phyloP scores from a whole-genome alignment of 2,888 invertebrate genomes.

The Tillus elongatus region DNA sequence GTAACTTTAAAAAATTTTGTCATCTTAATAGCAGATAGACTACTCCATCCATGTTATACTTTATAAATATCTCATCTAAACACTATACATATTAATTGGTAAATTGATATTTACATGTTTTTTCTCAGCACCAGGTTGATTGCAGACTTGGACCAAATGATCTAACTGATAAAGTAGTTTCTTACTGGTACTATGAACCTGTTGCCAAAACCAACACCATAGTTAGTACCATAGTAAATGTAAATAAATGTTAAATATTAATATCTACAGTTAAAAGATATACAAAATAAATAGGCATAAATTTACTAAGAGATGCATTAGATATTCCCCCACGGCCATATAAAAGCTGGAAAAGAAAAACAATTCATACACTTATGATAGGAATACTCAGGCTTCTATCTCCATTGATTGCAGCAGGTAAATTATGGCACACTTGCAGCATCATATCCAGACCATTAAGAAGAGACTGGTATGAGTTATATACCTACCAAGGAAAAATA shows the following conservation, averaged over 20 bases:
- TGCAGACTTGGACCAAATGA: conserved; percentile 92
- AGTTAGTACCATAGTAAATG: conserved; percentile 20
- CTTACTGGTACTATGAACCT: conserved; percentile 94
- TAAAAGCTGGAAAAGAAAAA: too few species aligned
- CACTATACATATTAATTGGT: too few species aligned
- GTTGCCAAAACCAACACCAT: conserved; percentile 40
- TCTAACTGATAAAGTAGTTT: conserved; percentile 91
- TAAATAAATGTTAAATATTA: too few species aligned
- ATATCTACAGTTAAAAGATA: too few species aligned
- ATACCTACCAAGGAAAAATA: too few species aligned
- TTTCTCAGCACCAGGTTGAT: conserved; percentile 75
- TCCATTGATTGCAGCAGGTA: conserved; percentile 33
- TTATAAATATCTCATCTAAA: too few species aligned
- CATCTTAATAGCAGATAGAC: too few species aligned
- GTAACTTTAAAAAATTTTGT: too few species aligned
- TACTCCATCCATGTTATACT: too few species aligned
- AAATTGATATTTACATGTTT: conserved; percentile 66
- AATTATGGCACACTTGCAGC: conserved; percentile 58
- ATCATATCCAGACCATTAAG: conserved; percentile 57
- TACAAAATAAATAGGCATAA: too few species aligned
- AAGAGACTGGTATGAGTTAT: conserved; percentile 57
- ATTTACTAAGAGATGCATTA: neutral
- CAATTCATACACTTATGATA: conserved; percentile 12
- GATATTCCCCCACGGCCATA: neutral
- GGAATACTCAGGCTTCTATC: too few species aligned